Evolutionary conservation across 1,140 invertebrate genomes (phyloP).

Genomic region (Cecropterus lyciades): DNA sequence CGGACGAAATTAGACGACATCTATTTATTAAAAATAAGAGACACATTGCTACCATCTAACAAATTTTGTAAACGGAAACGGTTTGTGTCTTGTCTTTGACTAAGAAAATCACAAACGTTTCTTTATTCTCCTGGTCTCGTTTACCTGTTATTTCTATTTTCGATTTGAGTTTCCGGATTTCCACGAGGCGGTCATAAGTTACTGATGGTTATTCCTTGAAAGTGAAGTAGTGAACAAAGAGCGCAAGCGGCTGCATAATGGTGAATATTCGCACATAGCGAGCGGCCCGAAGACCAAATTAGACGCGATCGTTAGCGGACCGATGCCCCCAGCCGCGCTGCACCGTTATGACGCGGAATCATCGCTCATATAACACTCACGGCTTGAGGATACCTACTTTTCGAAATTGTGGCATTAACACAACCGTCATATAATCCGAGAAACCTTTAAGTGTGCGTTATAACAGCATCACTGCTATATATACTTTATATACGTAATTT

Average conservation of each 20-base stretch:
- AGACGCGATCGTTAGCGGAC: constrained; percentile 51
- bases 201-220: not conserved
- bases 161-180: not conserved
- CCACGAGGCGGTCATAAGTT: not conserved
- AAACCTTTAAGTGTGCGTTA: no score
- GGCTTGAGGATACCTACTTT: not conserved
- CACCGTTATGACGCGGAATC: constrained; percentile 24
- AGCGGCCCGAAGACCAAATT: constrained; percentile 42
- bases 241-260: constrained; percentile 6
- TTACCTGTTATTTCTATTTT: no score
- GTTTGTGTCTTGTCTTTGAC: no score
- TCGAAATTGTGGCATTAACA: not conserved
- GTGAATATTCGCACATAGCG: constrained; percentile 18
- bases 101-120: not conserved
- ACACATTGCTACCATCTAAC: no score
- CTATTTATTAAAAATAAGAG: no score
- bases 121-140: not conserved
- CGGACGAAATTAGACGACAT: no score
- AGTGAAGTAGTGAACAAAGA: not conserved
- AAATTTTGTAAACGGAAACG: no score
- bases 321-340: constrained; percentile 41
- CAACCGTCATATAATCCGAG: no score
- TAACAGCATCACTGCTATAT: no score
- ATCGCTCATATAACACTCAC: constrained; percentile 11
- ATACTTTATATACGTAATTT: no score